Evolutionary conservation across 2,888 invertebrate genomes (phyloP).

Genomic region (Tachina fera): DNA sequence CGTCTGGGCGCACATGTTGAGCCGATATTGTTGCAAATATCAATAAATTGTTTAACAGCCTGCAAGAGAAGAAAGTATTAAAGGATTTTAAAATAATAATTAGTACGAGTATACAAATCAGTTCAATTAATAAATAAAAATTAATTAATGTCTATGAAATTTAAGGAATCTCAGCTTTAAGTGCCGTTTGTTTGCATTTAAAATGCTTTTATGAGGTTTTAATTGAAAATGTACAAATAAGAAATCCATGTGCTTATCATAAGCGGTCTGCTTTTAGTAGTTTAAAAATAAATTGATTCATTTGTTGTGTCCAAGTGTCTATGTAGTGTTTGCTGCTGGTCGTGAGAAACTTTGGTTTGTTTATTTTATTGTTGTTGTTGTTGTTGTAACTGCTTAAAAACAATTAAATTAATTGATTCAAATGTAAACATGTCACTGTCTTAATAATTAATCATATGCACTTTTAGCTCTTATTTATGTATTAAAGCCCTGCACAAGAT

Average conservation of each 20-base stretch:
- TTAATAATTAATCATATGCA: conserved; percentile 35
- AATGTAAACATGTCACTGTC: conserved; percentile 63
- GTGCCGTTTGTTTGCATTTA: conserved; percentile 5
- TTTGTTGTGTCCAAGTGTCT: conserved; percentile 19
- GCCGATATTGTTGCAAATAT: conserved; percentile 82
- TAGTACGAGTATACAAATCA: neutral
- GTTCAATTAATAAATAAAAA: neutral
- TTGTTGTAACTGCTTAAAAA: conserved; percentile 34
- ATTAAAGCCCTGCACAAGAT: too few species aligned
- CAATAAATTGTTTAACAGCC: conserved; percentile 83
- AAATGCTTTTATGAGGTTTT: conserved; percentile 17
- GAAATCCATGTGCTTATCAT: neutral
- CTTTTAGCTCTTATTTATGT: too few species aligned
- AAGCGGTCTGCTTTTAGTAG: conserved; percentile 11
- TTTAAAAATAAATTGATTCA: conserved; percentile 52
- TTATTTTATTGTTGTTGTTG: neutral
- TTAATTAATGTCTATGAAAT: neutral
- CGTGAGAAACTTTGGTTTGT: conserved; percentile 33
- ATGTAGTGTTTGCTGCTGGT: neutral
- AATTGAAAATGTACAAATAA: conserved; percentile 14
- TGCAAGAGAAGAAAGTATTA: conserved; percentile 69
- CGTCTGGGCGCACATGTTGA: conserved; percentile 76
- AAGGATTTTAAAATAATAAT: neutral
- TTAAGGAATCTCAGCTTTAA: neutral
- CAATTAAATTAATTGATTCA: conserved; percentile 63